A percentile compares a stretch with the other conserved stretches of the same genome.
Evolutionary conservation across 1,140 invertebrate genomes (phyloP).

Genomic region (Anastrepha obliqua): DNA sequence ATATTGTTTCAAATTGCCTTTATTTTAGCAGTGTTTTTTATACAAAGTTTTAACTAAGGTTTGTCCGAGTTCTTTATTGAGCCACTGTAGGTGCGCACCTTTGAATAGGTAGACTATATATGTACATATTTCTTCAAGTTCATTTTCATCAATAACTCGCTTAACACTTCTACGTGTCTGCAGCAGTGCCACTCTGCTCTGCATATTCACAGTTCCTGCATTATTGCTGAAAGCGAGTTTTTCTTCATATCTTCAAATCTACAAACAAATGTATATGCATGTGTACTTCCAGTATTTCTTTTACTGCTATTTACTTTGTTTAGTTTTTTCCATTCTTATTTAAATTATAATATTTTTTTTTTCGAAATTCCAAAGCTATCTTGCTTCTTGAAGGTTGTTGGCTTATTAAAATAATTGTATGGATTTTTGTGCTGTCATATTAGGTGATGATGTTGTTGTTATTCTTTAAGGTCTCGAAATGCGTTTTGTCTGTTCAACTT

Average conservation of each 20-base stretch:
- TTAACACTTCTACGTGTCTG: background rate
- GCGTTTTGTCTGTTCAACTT: slow-evolving; percentile 32
- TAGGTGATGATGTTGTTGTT: slow-evolving; percentile 25
- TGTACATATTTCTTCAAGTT: slow-evolving; percentile 19
- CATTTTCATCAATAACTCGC: background rate
- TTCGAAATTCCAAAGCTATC: slow-evolving; percentile 32
- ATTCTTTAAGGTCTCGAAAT: slow-evolving; percentile 14
- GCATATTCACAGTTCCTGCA: no score
- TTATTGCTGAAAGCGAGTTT: background rate
- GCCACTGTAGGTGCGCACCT: no score
- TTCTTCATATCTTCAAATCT: background rate
- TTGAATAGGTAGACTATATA: no score
- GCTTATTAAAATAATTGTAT: slow-evolving; percentile 22
- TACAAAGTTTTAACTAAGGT: no score
- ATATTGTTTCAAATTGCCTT: no score
- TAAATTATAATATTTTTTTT: background rate
- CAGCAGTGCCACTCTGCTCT: background rate
- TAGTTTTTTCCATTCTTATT: background rate
- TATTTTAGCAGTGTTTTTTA: no score
- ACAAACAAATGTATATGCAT: background rate
- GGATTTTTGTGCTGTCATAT: slow-evolving; percentile 28
- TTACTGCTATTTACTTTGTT: background rate
- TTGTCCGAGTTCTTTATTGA: no score
- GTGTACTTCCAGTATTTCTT: background rate
- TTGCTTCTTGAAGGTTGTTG: slow-evolving; percentile 47